A percentile compares a stretch with the other conserved stretches of the same genome.
phyloP scores from a whole-genome alignment of 1,140 invertebrate genomes.

The Drosophila leontia region DNA sequence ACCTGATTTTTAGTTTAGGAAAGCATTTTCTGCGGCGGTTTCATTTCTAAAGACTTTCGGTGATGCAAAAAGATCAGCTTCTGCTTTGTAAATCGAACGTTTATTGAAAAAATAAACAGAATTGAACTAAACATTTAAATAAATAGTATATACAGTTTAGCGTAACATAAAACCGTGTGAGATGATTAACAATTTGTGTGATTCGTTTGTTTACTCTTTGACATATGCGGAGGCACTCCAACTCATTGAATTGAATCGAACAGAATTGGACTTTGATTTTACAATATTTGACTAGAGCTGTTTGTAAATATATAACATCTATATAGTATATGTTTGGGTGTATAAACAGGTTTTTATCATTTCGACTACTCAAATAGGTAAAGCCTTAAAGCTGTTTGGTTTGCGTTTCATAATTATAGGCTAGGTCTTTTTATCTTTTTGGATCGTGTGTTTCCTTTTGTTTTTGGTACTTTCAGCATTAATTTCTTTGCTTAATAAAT shows the following conservation, averaged over 20 bases:
- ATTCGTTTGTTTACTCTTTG: constrained; percentile 46
- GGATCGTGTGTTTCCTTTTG: constrained; percentile 40
- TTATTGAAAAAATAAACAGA: constrained; percentile 46
- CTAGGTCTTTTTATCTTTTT: constrained; percentile 68
- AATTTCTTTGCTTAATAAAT: constrained; percentile 61
- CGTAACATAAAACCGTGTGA: constrained; percentile 35
- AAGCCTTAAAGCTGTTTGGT: constrained; percentile 70
- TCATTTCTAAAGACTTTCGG: constrained; percentile 15
- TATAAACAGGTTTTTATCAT: constrained; percentile 49
- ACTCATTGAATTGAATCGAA: constrained; percentile 52
- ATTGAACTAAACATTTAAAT: constrained; percentile 45
- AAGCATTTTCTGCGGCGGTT: constrained; percentile 44
- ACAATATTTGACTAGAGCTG: constrained; percentile 64
- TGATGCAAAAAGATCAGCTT: neutral
- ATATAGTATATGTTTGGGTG: constrained; percentile 33
- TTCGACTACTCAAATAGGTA: constrained; percentile 68
- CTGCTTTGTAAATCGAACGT: constrained; percentile 35
- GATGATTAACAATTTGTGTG: constrained; percentile 54
- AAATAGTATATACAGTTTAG: constrained; percentile 38
- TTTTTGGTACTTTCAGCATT: constrained; percentile 76
- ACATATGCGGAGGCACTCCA: constrained; percentile 64
- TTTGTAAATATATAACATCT: constrained; percentile 69
- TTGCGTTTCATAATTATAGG: constrained; percentile 61
- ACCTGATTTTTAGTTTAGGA: constrained; percentile 37
- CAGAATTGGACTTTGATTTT: constrained; percentile 36